Base-by-base conservation (phyloP, 2,888 invertebrate genomes). In the Drosophila emarginata region DNA sequence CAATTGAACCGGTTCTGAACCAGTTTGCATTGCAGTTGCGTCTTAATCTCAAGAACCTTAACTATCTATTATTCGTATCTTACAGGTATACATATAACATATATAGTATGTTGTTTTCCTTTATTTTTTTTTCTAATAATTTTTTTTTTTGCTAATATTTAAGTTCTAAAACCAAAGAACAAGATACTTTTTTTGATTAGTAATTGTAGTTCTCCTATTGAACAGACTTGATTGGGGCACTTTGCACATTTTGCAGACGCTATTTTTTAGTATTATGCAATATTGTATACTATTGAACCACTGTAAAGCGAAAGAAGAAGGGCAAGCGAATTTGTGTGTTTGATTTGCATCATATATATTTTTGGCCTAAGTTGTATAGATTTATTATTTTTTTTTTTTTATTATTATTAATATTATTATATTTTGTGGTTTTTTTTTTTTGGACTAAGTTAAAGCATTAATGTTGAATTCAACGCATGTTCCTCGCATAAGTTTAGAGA, bases 81-180 rank as follows among this genome's bases (percentile, higher is more conserved):
- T 15, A 1, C 51, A 18, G 14, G 12, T 54, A 15, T 32, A 18
- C 53, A 28, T 28, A 26, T 28, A 7, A 7, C 50, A 12, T 21
- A 36, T 36, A 6, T 32, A n/a, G 7, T 26, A 37, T 57, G 58
- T 57, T 64, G 68, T 64, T 80, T 73, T 72, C 77, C 72, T 76
- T 67, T 61, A 37, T 64, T 68, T 67, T 78, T 78, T 75, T 40
- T 57, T 61, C 54, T 61, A n/a, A n/a, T n/a, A n/a, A n/a, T 71
- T 66, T 80, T 78, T 75, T 79, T 75, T 76, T 67, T 61, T 82
- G 51, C 67, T 78, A 67, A 78, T 62, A 67, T 80, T 79, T 89
- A 87, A 89, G 85, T 89, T 89, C 81, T 89, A 81, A 89, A 85
- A 89, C 88, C 88, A 89, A 89, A 89, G 88, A 89, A 82, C 87